A percentile compares a stretch with the other conserved stretches of the same genome.
Conservation (phyloP, 2,113 vertebrate species). For the Gasterosteus aculeatus region DNA sequence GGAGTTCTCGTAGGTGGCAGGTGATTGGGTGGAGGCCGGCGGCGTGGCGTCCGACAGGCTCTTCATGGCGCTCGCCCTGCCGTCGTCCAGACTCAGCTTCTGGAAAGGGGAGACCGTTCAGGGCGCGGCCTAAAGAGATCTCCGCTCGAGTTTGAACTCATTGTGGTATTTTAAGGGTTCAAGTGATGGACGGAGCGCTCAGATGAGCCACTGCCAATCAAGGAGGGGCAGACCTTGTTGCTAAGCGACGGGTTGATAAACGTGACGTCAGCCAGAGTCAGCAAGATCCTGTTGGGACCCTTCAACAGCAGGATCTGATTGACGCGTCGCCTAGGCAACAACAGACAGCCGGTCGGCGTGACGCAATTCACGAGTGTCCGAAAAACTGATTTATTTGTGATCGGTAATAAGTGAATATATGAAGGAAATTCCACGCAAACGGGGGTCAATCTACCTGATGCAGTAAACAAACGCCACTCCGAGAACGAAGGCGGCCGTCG, state of each 20-base stretch:
- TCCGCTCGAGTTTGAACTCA: not conserved
- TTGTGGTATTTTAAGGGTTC: not conserved
- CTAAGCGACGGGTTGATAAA: constrained; percentile 85
- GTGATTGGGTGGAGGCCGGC: constrained; percentile 63
- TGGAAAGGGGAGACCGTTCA: constrained; percentile 22
- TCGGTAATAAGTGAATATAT: too few relatives aligned
- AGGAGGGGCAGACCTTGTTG: constrained; percentile 78
- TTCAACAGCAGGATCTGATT: constrained; percentile 74
- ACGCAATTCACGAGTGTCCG: too few relatives aligned
- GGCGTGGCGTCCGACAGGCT: constrained; percentile 72
- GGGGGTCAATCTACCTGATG: constrained; percentile 72
- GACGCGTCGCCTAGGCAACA: constrained; percentile 76
- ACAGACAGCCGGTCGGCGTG: not conserved
- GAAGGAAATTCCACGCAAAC: too few relatives aligned
- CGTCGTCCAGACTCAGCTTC: constrained; percentile 81
- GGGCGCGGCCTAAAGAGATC: not conserved
- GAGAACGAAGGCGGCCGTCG: constrained; percentile 38
- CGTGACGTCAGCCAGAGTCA: constrained; percentile 81
- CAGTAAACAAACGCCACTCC: constrained; percentile 64
- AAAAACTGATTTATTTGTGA: not conserved
- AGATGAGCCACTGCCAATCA: too few relatives aligned
- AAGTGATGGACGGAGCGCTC: too few relatives aligned
- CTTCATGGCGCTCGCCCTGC: constrained; percentile 67
- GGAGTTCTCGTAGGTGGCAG: constrained; percentile 84
- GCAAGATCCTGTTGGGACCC: constrained; percentile 82